Conservation (phyloP, 1,140 invertebrate genomes). For the Coenobita brevimanus region DNA sequence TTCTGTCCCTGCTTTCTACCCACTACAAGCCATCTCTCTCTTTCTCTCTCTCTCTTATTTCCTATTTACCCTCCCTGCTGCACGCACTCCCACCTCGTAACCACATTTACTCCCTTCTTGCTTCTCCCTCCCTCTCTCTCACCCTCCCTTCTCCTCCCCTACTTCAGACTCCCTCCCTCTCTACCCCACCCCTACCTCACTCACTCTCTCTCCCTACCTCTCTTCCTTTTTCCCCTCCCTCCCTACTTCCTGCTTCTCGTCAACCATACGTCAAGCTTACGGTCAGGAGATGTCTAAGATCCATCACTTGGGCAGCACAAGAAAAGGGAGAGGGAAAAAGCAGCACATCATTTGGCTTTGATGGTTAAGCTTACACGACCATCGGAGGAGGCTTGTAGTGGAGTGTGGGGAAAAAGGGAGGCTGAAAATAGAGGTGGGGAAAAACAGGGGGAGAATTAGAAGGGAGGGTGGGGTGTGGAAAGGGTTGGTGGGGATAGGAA, state of each 20-base stretch:
- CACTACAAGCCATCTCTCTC: too few species aligned
- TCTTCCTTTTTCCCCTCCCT: conserved; percentile 1
- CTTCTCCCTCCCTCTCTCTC: neutral
- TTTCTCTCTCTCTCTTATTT: too few species aligned
- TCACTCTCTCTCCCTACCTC: neutral
- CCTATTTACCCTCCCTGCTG: too few species aligned
- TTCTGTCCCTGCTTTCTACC: too few species aligned
- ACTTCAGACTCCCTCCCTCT: neutral
- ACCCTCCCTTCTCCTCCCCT: neutral
- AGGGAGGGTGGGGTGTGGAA: neutral
- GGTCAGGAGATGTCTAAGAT: too few species aligned
- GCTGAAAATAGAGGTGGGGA: too few species aligned
- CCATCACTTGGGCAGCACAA: too few species aligned
- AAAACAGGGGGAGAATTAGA: neutral
- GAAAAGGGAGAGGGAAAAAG: too few species aligned
- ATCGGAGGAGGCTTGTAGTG: too few species aligned
- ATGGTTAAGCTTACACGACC: too few species aligned
- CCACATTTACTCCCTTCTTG: neutral
- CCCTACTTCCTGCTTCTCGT: neutral
- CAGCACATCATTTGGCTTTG: too few species aligned
- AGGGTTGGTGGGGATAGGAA: neutral
- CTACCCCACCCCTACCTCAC: neutral
- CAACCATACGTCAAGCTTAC: neutral
- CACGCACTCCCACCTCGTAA: neutral
- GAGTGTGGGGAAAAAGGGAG: too few species aligned